phyloP scores from a whole-genome alignment of 2,113 vertebrate genomes.

The Taurulus bubalis region DNA sequence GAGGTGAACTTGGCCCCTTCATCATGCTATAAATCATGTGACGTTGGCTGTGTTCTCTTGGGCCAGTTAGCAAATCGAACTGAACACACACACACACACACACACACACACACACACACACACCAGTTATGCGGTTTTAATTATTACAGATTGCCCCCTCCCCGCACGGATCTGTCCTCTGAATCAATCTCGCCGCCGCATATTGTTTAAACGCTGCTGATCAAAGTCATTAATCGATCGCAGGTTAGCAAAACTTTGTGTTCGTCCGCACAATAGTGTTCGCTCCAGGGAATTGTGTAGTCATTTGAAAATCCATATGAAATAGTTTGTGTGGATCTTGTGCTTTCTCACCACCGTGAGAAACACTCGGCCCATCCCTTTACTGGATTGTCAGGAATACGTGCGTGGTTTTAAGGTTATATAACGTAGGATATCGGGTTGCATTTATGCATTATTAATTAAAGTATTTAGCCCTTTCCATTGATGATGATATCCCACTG shows the following conservation, averaged over 20 bases:
- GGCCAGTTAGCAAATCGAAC: too few relatives aligned
- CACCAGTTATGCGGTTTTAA: constrained; percentile 62
- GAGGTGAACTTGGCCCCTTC: too few relatives aligned
- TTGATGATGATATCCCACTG: not conserved
- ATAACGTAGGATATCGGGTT: not conserved
- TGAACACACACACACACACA: not conserved
- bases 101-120: not conserved
- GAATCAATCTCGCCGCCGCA: constrained; percentile 64
- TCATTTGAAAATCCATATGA: constrained; percentile 59
- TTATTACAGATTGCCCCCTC: constrained; percentile 64
- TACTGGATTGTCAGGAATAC: not conserved
- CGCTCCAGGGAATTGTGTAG: constrained; percentile 37
- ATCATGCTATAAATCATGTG: too few relatives aligned
- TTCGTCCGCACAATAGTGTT: constrained; percentile 35
- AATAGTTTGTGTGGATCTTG: not conserved
- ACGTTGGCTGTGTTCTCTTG: too few relatives aligned
- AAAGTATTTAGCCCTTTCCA: not conserved
- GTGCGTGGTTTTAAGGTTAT: not conserved
- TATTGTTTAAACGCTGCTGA: constrained; percentile 62
- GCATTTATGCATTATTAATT: not conserved
- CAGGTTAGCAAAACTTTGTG: constrained; percentile 36
- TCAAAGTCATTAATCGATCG: constrained; percentile 72
- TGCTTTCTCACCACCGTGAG: not conserved
- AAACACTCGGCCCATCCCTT: not conserved
- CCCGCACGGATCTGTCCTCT: constrained; percentile 31